A percentile compares a stretch with the other conserved stretches of the same genome.
phyloP scores from a whole-genome alignment of 2,888 invertebrate genomes.

The Idaea biselata region DNA sequence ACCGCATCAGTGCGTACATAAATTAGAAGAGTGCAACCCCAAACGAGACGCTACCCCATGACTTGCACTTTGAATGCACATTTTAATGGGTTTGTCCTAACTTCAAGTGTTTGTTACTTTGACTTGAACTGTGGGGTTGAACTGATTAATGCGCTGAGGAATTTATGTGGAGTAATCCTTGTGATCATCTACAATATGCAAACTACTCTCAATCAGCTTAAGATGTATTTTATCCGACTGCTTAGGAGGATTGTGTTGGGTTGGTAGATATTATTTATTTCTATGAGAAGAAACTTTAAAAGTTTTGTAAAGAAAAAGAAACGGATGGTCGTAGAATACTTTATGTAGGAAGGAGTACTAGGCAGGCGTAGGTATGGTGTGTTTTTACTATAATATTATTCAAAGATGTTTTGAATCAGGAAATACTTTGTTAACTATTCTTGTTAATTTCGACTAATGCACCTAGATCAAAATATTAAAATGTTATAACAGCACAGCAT shows the following conservation, averaged over 20 bases:
- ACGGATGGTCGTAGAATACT: not conserved
- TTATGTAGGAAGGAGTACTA: not conserved
- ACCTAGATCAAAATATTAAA: too few species aligned
- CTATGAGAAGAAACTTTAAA: not conserved
- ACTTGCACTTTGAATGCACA: conserved; percentile 74
- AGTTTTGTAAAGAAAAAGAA: not conserved
- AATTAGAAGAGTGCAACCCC: conserved; percentile 55
- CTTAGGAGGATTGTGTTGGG: too few species aligned
- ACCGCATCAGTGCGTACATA: conserved; percentile 64
- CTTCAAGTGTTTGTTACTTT: conserved; percentile 31
- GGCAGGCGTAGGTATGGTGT: too few species aligned
- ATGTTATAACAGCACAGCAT: too few species aligned
- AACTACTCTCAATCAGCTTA: not conserved
- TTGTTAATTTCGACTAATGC: too few species aligned
- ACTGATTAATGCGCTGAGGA: not conserved
- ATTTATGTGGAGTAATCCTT: not conserved
- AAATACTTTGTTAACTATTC: too few species aligned
- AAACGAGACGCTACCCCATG: conserved; percentile 59
- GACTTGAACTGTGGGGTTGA: not conserved
- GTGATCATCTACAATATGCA: not conserved
- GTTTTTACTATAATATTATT: too few species aligned
- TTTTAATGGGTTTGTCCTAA: conserved; percentile 65
- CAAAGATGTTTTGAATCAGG: too few species aligned
- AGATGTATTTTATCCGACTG: not conserved
- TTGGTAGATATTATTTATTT: not conserved